Conservation (phyloP, 2,113 vertebrate species). For the Morphnarchus princeps region DNA sequence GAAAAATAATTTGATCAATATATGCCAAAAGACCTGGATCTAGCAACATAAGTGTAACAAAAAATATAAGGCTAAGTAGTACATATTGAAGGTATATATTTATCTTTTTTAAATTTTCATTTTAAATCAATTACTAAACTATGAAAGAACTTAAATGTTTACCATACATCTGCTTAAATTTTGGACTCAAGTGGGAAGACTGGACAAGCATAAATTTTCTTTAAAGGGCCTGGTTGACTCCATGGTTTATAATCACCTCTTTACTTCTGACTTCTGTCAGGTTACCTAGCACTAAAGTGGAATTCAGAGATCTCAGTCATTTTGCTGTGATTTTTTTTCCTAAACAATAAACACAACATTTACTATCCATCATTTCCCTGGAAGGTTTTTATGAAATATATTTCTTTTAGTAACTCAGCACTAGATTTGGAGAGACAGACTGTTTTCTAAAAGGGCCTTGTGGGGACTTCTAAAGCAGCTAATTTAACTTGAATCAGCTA, state of each 20-base stretch:
- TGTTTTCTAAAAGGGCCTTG: background rate
- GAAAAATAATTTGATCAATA: background rate
- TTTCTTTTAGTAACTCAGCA: background rate
- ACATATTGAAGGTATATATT: background rate
- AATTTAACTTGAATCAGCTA: background rate
- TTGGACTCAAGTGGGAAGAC: background rate
- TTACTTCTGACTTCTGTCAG: background rate
- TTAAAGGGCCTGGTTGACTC: background rate
- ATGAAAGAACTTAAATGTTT: background rate
- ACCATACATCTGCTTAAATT: background rate
- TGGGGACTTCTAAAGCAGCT: background rate
- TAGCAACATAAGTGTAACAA: background rate
- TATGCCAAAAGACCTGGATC: background rate
- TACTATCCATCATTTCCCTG: background rate
- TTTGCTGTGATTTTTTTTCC: background rate
- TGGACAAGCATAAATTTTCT: background rate
- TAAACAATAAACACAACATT: background rate
- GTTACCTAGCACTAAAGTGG: background rate
- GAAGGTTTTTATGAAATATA: background rate
- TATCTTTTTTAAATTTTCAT: fast-evolving
- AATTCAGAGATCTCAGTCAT: background rate
- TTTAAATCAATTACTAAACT: background rate
- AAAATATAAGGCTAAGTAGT: background rate
- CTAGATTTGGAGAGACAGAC: background rate
- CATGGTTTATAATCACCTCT: background rate